Evolutionary conservation across 2,797 vertebrate genomes (phyloP).

Genomic region (Rhinoraja longicauda): DNA sequence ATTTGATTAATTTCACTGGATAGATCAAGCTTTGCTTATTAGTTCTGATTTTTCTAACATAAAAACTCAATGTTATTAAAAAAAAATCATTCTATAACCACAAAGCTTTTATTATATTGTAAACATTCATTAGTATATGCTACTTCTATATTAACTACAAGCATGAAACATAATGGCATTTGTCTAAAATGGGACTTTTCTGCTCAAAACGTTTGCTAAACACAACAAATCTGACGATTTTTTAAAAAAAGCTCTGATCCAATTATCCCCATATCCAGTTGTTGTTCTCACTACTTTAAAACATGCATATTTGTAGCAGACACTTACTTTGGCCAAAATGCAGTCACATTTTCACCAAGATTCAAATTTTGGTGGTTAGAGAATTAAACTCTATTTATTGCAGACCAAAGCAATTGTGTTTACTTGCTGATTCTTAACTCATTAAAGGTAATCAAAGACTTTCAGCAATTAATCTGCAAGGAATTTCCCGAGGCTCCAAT

Average conservation of each 20-base stretch:
- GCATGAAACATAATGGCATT: not conserved
- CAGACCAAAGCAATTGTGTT: not conserved
- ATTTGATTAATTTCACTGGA: not conserved
- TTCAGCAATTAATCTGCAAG: not conserved
- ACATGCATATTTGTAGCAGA: not conserved
- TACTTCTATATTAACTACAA: not conserved
- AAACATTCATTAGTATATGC: not conserved
- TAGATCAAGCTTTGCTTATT: not conserved
- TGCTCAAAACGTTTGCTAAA: too few species aligned
- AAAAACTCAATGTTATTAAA: not conserved
- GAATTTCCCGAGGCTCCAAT: not conserved
- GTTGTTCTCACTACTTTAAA: not conserved
- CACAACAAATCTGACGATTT: not conserved
- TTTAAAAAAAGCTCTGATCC: not conserved
- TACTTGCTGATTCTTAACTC: not conserved
- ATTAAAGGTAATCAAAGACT: not conserved
- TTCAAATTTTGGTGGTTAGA: not conserved
- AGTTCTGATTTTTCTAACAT: not conserved
- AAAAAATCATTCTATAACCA: not conserved
- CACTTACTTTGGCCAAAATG: not conserved
- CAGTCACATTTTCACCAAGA: not conserved
- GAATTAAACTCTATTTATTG: not conserved
- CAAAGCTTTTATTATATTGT: not conserved
- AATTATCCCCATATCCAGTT: not conserved
- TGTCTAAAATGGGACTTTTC: not conserved